A percentile compares a stretch with the other conserved stretches of the same genome.
Evolutionary conservation across 2,797 vertebrate species (phyloP).

Genomic region (Spea hammondii): DNA sequence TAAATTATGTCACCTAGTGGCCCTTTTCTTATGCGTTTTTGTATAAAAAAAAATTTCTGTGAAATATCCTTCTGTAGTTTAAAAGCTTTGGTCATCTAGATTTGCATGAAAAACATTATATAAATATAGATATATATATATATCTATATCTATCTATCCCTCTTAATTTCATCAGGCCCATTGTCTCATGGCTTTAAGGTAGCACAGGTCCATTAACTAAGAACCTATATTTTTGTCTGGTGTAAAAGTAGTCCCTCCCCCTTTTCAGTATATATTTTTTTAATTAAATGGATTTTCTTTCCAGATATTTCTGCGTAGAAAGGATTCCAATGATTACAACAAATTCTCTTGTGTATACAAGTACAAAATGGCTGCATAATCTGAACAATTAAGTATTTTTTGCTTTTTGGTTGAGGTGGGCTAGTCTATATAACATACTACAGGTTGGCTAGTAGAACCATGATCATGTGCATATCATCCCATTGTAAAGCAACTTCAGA

Average conservation of each 20-base stretch:
- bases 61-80: conserved; percentile 84
- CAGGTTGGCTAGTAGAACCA: conserved; percentile 71
- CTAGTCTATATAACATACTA: conserved; percentile 68
- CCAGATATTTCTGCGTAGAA: conserved; percentile 72
- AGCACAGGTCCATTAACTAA: conserved; percentile 69
- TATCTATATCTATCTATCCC: conserved; percentile 27
- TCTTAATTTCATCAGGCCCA: conserved; percentile 73
- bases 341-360: conserved; percentile 69
- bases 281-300: conserved; percentile 67
- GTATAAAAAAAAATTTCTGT: conserved; percentile 83
- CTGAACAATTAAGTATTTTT: conserved; percentile 59
- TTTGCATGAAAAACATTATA: conserved; percentile 85
- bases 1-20: conserved; percentile 92
- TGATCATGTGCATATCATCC: conserved; percentile 93
- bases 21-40: conserved; percentile 94
- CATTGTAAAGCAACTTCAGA: conserved; percentile 95
- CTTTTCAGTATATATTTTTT: conserved; percentile 66
- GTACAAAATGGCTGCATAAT: conserved; percentile 71
- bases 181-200: conserved; percentile 72
- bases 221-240: conserved; percentile 69
- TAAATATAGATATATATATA: not conserved
- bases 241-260: conserved; percentile 70
- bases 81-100: conserved; percentile 79
- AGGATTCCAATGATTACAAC: conserved; percentile 68
- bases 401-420: conserved; percentile 69